Conservation (phyloP, 2,888 invertebrate species). For the Carpatolechia fugitivella region DNA sequence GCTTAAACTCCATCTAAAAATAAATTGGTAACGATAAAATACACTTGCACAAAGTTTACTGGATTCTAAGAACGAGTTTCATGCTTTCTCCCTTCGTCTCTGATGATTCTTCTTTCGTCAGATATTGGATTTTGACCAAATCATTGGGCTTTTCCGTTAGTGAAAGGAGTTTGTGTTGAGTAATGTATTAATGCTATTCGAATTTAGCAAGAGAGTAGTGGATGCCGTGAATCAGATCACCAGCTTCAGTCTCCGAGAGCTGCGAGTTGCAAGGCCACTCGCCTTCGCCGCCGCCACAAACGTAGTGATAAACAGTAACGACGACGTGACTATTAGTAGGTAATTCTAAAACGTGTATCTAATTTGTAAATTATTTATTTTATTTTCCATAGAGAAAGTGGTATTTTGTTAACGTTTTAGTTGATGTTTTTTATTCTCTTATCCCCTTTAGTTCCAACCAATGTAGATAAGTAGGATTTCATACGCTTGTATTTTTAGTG, state of each 20-base stretch:
- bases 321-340: slow-evolving; percentile 65
- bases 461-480: slow-evolving; percentile 74
- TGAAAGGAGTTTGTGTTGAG: no score
- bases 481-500: slow-evolving; percentile 79
- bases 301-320: slow-evolving; percentile 65
- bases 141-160: no score
- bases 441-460: slow-evolving; percentile 70
- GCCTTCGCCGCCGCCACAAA: slow-evolving; percentile 47
- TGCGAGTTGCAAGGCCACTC: slow-evolving; percentile 38
- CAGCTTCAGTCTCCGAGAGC: neutral
- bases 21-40: no score
- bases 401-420: slow-evolving; percentile 80
- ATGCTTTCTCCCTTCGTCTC: no score
- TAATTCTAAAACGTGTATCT: slow-evolving; percentile 69
- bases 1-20: no score
- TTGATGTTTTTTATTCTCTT: slow-evolving; percentile 75
- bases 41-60: no score
- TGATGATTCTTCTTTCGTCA: no score
- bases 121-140: no score
- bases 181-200: no score
- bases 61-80: no score
- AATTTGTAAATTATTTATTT: slow-evolving; percentile 77
- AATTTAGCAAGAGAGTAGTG: no score
- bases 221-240: neutral
- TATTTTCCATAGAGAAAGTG: slow-evolving; percentile 78